A percentile compares a stretch with the other conserved stretches of the same genome.
Conservation (phyloP, 2,113 vertebrate species). For the Oncorhynchus nerka region DNA sequence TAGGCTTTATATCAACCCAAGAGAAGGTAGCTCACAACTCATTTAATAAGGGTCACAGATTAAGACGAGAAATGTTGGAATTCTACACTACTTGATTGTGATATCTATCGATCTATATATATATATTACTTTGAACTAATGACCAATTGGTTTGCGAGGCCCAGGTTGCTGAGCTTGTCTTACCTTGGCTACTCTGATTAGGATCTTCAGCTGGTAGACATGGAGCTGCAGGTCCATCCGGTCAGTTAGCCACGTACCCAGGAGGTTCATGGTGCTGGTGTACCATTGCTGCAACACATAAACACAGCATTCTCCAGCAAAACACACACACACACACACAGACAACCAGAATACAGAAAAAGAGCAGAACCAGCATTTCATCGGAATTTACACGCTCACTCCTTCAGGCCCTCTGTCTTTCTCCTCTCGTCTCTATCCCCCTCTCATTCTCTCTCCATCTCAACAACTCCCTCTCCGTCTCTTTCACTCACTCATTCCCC, state of each 20-base stretch:
- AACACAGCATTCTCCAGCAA: conserved; percentile 61
- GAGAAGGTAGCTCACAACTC: conserved; percentile 1
- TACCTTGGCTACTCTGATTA: conserved; percentile 97
- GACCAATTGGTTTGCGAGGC: too few species aligned
- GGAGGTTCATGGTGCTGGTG: conserved; percentile 94
- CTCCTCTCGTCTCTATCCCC: conserved; percentile 31
- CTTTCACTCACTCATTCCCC: neutral
- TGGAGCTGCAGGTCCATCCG: conserved; percentile 99
- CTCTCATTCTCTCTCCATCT: conserved; percentile 14
- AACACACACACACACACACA: conserved; percentile 52
- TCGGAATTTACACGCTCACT: neutral
- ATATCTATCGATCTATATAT: neutral
- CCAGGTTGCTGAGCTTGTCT: conserved; percentile 5
- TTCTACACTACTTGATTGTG: neutral
- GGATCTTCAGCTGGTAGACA: conserved; percentile 96
- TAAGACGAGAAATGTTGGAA: neutral
- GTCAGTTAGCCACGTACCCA: conserved; percentile 97
- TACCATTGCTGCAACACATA: conserved; percentile 98
- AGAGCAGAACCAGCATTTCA: neutral
- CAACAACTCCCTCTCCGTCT: conserved; percentile 15
- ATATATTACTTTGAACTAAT: too few species aligned
- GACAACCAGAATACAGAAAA: neutral
- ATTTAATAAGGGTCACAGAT: neutral
- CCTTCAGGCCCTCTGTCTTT: neutral
- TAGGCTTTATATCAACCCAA: conserved; percentile 37